Evolutionary conservation across 2,113 vertebrate genomes (phyloP).

Genomic region (Agapornis roseicollis): DNA sequence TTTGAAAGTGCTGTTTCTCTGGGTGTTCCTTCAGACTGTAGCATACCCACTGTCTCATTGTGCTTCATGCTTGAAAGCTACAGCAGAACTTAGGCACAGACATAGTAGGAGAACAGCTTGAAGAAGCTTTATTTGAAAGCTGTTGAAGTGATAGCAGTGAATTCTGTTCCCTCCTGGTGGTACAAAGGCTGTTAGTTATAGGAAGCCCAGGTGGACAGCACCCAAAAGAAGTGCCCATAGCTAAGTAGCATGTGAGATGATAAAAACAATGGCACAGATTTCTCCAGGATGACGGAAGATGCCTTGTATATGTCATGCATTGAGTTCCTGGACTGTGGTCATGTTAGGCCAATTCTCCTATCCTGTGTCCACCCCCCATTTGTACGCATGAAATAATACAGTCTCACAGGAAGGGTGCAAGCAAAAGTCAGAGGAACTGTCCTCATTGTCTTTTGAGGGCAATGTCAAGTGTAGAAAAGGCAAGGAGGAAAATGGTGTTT

Average conservation of each 20-base stretch:
- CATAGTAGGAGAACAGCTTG: background rate
- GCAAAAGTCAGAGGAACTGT: background rate
- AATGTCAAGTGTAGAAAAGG: background rate
- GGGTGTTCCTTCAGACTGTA: background rate
- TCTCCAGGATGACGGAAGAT: background rate
- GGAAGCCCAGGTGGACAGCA: background rate
- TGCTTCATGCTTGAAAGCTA: background rate
- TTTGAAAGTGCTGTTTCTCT: conserved; percentile 29
- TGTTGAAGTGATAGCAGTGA: background rate
- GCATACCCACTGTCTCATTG: background rate
- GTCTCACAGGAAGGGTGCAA: background rate
- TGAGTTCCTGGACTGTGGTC: background rate
- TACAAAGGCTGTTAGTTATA: background rate
- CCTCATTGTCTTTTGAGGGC: background rate
- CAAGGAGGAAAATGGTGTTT: background rate
- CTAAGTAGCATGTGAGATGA: background rate
- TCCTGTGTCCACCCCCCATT: background rate
- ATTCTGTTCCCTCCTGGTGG: background rate
- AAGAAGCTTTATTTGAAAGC: background rate
- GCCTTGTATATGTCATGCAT: background rate
- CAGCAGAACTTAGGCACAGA: background rate
- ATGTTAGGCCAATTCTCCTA: background rate
- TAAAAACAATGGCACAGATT: background rate
- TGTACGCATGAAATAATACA: background rate
- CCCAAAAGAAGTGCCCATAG: background rate